Conservation (phyloP, 2,113 vertebrate genomes). For the Emydocephalus ijimae region DNA sequence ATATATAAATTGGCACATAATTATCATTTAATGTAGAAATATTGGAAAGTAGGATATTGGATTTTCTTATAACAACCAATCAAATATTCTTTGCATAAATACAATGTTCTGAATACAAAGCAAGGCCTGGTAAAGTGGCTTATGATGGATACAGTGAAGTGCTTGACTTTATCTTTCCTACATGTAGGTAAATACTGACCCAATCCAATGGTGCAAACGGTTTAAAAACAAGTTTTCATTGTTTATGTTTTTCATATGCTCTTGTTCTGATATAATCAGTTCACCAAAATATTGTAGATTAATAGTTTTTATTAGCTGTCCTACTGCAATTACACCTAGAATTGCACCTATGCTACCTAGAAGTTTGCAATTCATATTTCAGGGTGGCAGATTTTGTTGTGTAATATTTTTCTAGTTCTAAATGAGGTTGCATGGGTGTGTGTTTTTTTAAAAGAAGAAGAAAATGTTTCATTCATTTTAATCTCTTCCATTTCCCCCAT, state of each 20-base stretch:
- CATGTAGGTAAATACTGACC: constrained; percentile 47
- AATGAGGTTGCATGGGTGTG: constrained; percentile 46
- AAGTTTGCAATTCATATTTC: constrained; percentile 34
- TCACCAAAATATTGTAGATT: constrained; percentile 33
- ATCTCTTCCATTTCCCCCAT: constrained; percentile 41
- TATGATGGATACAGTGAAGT: neutral
- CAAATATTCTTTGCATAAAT: neutral
- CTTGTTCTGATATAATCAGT: constrained; percentile 49
- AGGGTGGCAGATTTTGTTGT: constrained; percentile 23
- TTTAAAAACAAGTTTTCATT: constrained; percentile 43
- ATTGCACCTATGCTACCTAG: neutral
- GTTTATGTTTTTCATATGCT: constrained; percentile 50
- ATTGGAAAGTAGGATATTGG: neutral
- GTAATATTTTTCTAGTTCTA: constrained; percentile 65
- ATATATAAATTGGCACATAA: neutral
- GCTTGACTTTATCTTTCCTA: constrained; percentile 28
- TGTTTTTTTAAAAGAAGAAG: constrained; percentile 42
- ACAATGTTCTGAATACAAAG: neutral
- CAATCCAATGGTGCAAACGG: constrained; percentile 26
- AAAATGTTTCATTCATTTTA: constrained; percentile 47
- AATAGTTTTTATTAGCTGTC: constrained; percentile 48
- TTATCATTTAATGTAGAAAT: neutral
- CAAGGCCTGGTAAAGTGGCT: neutral
- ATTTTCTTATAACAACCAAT: neutral
- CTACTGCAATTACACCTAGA: constrained; percentile 27